Evolutionary conservation across 2,888 invertebrate species (phyloP), one percentile per base, ranked within the genome.

Genomic region (Callyntrura sp.): DNA sequence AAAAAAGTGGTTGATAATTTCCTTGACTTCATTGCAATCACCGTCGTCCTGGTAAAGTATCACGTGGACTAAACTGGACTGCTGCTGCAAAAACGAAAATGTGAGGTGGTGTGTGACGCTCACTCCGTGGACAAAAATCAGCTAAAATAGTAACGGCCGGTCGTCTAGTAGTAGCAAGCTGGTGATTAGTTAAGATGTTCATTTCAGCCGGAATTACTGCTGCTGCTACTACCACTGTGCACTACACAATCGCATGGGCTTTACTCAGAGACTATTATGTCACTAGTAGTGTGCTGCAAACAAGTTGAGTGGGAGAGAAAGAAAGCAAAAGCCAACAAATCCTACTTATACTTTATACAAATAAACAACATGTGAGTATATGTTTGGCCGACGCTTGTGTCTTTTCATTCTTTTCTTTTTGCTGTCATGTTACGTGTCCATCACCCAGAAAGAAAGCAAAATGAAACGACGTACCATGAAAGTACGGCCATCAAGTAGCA

Each of bases 111-210:
- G 48, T 76, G 76, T 14, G n/a, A 51, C 25, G 51, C 48, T 35
- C 35, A 6, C 35, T 35, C 35, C n/a, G 55, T 20, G 55, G 57
- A 79, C 17, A 79, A 79, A 60, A 60, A 35, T 60, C 60, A 79
- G 28, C 17, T 20, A 45, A 79, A 51, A 20, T 35, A 79, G 43
- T 51, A 60, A 23, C 57, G 43, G 43, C 60, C 57, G 60, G 79
- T 60, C 60, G 20, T 4, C 35, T 35, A 35, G 3, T 35, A 35
- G 6, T 35, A 35, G 35, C 35, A 35, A 35, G 35, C 20, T 14
- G 62, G 68, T 87, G 70, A 81, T 87, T 87, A 87, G 85, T 86
- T 86, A 86, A 86, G 85, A 86, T 65, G 85, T 86, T 86, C 55
- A 35, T 79, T 79, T 79, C 35, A 35, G 11, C 12, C 6, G 17